phyloP scores from a whole-genome alignment of 2,888 invertebrate species.

The Cactoblastis cactorum region DNA sequence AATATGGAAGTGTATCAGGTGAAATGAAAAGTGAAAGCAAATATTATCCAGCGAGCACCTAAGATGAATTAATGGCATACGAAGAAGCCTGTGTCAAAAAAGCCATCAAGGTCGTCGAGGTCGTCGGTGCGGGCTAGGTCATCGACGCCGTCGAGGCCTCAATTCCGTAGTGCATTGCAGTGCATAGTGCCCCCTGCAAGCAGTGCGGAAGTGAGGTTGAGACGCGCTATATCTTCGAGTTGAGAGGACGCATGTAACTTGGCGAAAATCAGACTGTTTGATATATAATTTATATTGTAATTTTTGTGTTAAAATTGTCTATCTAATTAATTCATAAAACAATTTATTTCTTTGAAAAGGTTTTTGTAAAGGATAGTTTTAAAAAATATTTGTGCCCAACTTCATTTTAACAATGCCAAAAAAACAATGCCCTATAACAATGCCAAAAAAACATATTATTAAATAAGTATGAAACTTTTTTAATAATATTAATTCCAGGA shows the following conservation, averaged over 20 bases:
- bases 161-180: conserved; percentile 99
- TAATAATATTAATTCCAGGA: not conserved
- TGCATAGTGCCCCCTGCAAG: conserved; percentile 91
- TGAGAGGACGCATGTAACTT: not conserved
- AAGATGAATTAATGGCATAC: conserved; percentile 27
- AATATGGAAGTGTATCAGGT: not conserved
- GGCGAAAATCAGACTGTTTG: no score
- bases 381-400: no score
- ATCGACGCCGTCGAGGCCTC: conserved; percentile 82
- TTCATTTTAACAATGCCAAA: not conserved
- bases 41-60: conserved; percentile 26
- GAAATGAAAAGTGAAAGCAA: conserved; percentile 16
- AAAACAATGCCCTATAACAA: no score
- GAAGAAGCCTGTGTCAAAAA: conserved; percentile 34
- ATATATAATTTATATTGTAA: not conserved
- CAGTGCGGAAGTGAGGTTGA: conserved; percentile 95
- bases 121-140: conserved; percentile 79
- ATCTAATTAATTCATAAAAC: no score
- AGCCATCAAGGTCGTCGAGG: no score
- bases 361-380: no score
- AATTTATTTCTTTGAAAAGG: no score
- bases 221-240: conserved; percentile 52
- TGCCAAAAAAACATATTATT: no score
- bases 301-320: no score
- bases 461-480: no score